Conservation (phyloP, 2,888 invertebrate species). For the Ennomos quercinarius region DNA sequence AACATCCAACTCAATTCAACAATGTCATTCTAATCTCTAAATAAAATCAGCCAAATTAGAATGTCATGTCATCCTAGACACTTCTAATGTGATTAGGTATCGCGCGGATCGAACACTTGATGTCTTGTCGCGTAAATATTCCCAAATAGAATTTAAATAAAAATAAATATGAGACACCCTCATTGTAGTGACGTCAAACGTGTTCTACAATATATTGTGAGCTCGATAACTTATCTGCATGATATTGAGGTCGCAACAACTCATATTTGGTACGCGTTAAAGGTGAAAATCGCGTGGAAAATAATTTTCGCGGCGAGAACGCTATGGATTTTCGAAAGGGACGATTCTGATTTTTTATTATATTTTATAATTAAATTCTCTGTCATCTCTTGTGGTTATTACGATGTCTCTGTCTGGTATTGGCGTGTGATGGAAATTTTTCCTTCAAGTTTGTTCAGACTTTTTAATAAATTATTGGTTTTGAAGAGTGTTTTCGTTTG, state of each 20-base stretch:
- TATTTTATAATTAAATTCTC: constrained; percentile 84
- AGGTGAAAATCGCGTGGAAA: constrained; percentile 62
- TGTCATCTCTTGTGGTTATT: constrained; percentile 77
- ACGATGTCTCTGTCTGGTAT: constrained; percentile 75
- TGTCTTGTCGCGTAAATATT: constrained; percentile 69
- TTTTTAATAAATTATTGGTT: constrained; percentile 63
- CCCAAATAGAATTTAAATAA: constrained; percentile 74
- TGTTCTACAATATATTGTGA: constrained; percentile 77
- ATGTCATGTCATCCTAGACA: constrained; percentile 59
- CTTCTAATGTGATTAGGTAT: constrained; percentile 59
- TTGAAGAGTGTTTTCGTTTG: constrained; percentile 21
- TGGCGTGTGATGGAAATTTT: constrained; percentile 77
- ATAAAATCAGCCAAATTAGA: constrained; percentile 58
- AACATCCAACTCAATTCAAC: constrained; percentile 16
- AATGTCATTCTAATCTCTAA: constrained; percentile 30
- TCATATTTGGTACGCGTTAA: constrained; percentile 53
- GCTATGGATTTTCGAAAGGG: constrained; percentile 70
- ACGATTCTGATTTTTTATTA: constrained; percentile 80
- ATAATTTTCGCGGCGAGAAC: constrained; percentile 37
- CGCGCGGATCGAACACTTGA: constrained; percentile 69
- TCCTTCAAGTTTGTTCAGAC: constrained; percentile 61
- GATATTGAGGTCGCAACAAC: constrained; percentile 37
- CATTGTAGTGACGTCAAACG: constrained; percentile 77
- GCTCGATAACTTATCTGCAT: constrained; percentile 30
- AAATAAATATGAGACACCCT: constrained; percentile 75